Conservation (phyloP, 2,888 invertebrate genomes). For the Pollenia amentaria region DNA sequence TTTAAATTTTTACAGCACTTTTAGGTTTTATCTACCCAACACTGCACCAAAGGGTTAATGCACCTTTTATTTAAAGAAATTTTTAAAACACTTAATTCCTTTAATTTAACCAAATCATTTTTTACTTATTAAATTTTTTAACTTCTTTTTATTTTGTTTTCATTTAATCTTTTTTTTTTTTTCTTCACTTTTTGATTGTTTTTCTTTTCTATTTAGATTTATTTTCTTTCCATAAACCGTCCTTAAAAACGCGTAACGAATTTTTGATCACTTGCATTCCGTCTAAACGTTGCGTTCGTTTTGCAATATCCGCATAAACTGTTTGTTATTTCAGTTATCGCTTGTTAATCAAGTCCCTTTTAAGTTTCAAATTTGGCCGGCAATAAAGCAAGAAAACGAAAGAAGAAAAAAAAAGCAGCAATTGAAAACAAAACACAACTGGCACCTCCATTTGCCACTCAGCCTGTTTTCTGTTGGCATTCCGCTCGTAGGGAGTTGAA, state of each 20-base stretch:
- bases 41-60: constrained; percentile 5
- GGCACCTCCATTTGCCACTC: constrained; percentile 62
- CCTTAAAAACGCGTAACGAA: constrained; percentile 23
- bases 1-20: not conserved
- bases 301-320: constrained; percentile 82
- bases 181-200: not conserved
- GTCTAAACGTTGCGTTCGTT: constrained; percentile 79
- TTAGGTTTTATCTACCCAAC: not conserved
- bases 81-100: constrained; percentile 5
- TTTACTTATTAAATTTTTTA: not conserved
- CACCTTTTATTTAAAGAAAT: constrained; percentile 3
- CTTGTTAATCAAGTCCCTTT: constrained; percentile 70
- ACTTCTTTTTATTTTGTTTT: constrained; percentile 9
- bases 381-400: constrained; percentile 42
- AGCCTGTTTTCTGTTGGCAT: constrained; percentile 49
- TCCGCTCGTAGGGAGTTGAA: constrained; percentile 62
- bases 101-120: not conserved
- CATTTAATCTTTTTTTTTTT: constrained; percentile 16
- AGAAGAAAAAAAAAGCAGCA: constrained; percentile 10
- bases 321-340: constrained; percentile 78
- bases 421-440: constrained; percentile 12
- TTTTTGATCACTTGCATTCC: constrained; percentile 62
- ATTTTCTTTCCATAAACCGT: not conserved
- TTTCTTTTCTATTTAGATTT: constrained; percentile 8
- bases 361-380: constrained; percentile 61